A percentile compares a stretch with the other conserved stretches of the same genome.
Conservation (phyloP, 2,888 invertebrate genomes). For the Lithodes maja region DNA sequence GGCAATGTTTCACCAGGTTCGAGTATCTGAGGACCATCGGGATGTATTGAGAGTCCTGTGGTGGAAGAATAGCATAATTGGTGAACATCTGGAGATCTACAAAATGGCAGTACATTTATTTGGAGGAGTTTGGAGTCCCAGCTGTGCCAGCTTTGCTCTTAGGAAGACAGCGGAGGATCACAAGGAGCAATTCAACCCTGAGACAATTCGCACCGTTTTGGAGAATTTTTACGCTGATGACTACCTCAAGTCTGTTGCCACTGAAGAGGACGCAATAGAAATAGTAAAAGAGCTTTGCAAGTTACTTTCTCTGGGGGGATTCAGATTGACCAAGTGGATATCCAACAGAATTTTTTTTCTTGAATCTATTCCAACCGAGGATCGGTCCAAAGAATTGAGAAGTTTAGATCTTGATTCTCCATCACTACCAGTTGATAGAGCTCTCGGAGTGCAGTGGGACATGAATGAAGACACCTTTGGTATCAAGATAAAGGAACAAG, state of each 20-base stretch:
- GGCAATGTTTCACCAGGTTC: constrained; percentile 37
- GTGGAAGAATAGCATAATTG: too few relatives aligned
- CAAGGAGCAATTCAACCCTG: neutral
- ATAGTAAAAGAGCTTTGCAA: neutral
- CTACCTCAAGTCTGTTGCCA: neutral
- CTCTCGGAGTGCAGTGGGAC: constrained; percentile 4
- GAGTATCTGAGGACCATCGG: constrained; percentile 9
- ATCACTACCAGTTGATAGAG: neutral
- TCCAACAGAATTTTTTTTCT: neutral
- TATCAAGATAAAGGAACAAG: neutral
- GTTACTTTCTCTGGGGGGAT: neutral
- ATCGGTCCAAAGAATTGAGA: neutral
- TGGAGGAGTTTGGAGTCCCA: constrained; percentile 12
- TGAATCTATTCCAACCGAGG: neutral
- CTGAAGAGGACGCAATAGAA: neutral
- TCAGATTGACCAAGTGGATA: neutral
- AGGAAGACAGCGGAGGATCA: neutral
- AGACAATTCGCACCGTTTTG: neutral
- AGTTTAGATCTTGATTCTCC: neutral
- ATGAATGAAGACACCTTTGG: neutral
- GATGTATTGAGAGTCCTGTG: constrained; percentile 17
- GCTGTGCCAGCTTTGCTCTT: constrained; percentile 1
- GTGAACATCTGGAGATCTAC: too few relatives aligned
- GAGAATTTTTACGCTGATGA: constrained; percentile 28
- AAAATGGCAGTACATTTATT: constrained; percentile 31